Conservation (phyloP, 2,797 vertebrate species). For the Falco cherrug region DNA sequence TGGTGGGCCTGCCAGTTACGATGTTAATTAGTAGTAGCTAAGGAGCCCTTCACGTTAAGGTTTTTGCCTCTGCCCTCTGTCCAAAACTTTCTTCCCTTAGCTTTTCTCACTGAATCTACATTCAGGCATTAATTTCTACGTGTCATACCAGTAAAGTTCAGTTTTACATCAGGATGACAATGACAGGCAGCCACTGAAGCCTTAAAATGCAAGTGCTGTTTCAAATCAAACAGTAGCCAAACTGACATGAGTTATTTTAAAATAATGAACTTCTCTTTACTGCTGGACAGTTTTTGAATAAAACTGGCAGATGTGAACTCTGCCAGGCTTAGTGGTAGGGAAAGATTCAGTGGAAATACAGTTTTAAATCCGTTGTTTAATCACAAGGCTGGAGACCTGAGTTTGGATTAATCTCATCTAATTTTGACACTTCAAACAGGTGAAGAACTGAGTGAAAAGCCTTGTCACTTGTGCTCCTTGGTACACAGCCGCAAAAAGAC, state of each 20-base stretch:
- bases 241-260: constrained; percentile 4
- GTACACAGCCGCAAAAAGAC: not conserved
- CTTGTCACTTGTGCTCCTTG: not conserved
- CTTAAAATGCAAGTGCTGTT: constrained; percentile 2
- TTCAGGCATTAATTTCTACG: not conserved
- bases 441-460: not conserved
- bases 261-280: constrained; percentile 33
- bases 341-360: not conserved
- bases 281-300: not conserved
- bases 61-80: not conserved
- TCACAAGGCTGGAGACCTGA: not conserved
- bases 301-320: not conserved
- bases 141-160: not conserved
- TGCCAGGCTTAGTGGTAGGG: not conserved
- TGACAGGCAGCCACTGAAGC: not conserved
- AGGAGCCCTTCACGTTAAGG: not conserved
- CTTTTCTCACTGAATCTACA: not conserved
- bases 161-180: constrained; percentile 18
- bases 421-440: not conserved
- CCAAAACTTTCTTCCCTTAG: not conserved
- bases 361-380: not conserved
- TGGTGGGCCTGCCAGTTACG: not conserved
- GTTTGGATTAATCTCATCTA: not conserved
- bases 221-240: constrained; percentile 8
- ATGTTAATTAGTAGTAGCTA: not conserved